Evolutionary conservation across 2,113 vertebrate genomes (phyloP), one percentile per base, ranked within the genome.

Genomic region (Camelus bactrianus): DNA sequence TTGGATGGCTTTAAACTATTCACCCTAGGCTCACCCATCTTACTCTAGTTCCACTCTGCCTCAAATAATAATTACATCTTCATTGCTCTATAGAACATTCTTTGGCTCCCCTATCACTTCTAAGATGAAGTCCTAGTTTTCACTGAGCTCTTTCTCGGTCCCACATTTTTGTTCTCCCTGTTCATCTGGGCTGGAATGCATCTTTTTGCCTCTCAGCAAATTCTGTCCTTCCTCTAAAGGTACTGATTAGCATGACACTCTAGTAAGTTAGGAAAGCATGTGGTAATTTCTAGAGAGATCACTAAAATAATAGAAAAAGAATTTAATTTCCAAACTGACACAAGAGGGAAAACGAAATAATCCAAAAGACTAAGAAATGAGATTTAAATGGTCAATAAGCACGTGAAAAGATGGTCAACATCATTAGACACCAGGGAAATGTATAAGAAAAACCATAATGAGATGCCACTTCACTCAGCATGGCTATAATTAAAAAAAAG

Each of bases 131-230:
- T 90, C 17, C 10, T 52, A 72, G 32, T 88, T 72, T 92, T 16
- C 22, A 80, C 3, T 86, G 48, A 76, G 60, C 54, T 89, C 65
- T 94, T 89, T 85, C 38, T 38, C 76, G 60, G 50, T 32, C 17
- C 65, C 56, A 72, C 22, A 89, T 77, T 46, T 92, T 84, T 64
- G 42, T 67, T 88, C 64, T 70, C 32, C 82, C 62, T 70, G 58
- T 56, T 96, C 50, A 91, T 91, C 65, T 91, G 35, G 32, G 32
- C 73, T 92, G 48, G 32, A 95, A 91, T 81, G 70, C 32, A 93
- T 67, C 42, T 83, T 91, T 83, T 87, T 42, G 38, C 5, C 32
- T 91, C 52, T 89, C 58, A 76, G 72, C 17, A 69, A 94, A 96
- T 38, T 84, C 42, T 64, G 83, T 8, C 20, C 20, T 90, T 79